Evolutionary conservation across 2,797 vertebrate species (phyloP), one percentile per base, ranked within the genome.

Genomic region (Diplodus sargus): DNA sequence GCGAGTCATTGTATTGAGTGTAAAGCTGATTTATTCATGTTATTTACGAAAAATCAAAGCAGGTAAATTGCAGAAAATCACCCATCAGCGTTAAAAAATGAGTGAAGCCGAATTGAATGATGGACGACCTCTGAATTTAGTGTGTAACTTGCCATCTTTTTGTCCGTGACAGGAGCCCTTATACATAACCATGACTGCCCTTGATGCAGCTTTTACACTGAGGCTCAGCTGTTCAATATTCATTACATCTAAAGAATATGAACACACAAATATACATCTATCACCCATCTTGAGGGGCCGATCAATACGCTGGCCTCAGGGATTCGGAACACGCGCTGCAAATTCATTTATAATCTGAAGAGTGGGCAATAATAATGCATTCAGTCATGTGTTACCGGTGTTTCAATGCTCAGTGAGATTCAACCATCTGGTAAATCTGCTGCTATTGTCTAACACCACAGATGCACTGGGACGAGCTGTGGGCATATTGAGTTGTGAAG

Each of bases 261-360:
- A 95, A 94, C 91, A 91, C 92, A 91, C 92, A 94, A 94, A 94
- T 89, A 90, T 91, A 93, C 93, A 96, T 96, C 94, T 93, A 95
- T 96, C 95, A 95, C 91, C 83, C 65, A 61, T 85, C 79, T 83
- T 93, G 92, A 95, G 90, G 70, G 88, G 70, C 57, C 73, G 80
- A 96, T 96, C 95, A 91, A 96, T 96, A 94, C 30, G 42, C 25
- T 82, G 90, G 86, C 90, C 87, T 93, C 87, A 56, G 89, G 88
- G 90, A 94, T 94, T 95, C 92, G 87, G 86, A 88, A 87, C 91
- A 93, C 69, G 89, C 43, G 69, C 84, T 2, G 74, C 87, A 94
- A 94, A 95, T 94, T 92, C 90, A 95, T 95, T 94, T 93, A 93
- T 92, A 94, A 94, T 92, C 92, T 84, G 85, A 94, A 92, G 90